Evolutionary conservation across 2,113 vertebrate genomes (phyloP), one percentile per base, ranked within the genome.

Genomic region (Stegastes partitus): DNA sequence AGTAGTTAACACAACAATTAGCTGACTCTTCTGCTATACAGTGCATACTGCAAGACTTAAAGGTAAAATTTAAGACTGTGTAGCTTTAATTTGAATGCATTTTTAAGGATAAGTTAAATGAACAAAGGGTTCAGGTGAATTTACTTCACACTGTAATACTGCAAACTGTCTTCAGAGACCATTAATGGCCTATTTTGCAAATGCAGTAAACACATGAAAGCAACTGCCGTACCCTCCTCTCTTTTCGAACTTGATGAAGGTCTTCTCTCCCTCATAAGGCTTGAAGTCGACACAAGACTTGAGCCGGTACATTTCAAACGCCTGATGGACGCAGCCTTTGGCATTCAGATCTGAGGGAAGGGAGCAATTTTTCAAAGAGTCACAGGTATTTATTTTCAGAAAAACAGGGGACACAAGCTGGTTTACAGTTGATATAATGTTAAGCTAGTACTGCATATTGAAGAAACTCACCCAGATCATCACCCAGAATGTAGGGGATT

Each of bases 231-330:
- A 98, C 97, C 97, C 97, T 0, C 47, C 25, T 91, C 87, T 91
- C 79, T 97, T 94, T 61, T 85, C 94, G 86, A 99, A 98, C 74
- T 95, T 94, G 84, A 99, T 95, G 37, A 85, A 97, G 0, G 90
- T 90, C 39, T 67, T 87, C 67, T 98, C 97, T 82, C 97, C 97
- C 83, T 96, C 95, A n/a, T 98, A 97, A 0, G 96, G 96, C 85
- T 98, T 99, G 87, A 99, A 99, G 87, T 98, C 96, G 8, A 99
- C 2, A 42, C 97, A 98, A 15, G 97, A 97, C 85, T 96, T 98
- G 2, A 98, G 94, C 16, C 96, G 95, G 74, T 96, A 99, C 95
- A 97, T 96, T 90, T 99, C 97, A 90, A 98, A 96, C 0, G 95
- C 92, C 77, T 96, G 94, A 56, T 97, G 94, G 83, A 98, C 95